Percentiles rank a stretch among this genome's conserved stretches.
Conservation (phyloP, 2,888 invertebrate species). For the Dorcus hopei region DNA sequence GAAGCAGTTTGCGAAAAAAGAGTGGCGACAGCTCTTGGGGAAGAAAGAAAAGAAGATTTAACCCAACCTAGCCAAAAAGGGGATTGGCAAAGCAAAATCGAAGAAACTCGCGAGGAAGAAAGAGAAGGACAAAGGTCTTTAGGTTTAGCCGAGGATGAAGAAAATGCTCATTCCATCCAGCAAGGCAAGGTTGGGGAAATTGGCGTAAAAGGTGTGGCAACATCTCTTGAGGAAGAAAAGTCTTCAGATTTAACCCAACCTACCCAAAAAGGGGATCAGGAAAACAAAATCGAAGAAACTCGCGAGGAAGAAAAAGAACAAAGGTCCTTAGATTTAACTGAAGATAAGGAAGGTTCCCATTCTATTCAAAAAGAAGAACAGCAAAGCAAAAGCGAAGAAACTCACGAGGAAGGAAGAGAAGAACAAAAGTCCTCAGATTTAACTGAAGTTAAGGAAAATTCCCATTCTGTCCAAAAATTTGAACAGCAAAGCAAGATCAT, state of each 20-base stretch:
- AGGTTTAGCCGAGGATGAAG: not conserved
- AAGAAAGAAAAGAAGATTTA: not conserved
- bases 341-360: not conserved
- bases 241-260: not conserved
- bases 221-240: not conserved
- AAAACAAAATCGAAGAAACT: not conserved
- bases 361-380: not conserved
- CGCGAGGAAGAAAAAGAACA: not conserved
- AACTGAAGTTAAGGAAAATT: not conserved
- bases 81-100: not conserved
- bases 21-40: not conserved
- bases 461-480: not conserved
- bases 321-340: not conserved
- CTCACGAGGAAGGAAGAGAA: not conserved
- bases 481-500: not conserved
- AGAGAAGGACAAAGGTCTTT: not conserved
- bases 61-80: not conserved
- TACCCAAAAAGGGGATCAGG: not conserved
- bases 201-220: not conserved
- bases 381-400: not conserved
- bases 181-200: not conserved
- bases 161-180: not conserved
- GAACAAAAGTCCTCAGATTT: not conserved
- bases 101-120: not conserved
- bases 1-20: not conserved